Evolutionary conservation across 2,113 vertebrate species (phyloP), one percentile per base, ranked within the genome.

Genomic region (Corvus cornix): DNA sequence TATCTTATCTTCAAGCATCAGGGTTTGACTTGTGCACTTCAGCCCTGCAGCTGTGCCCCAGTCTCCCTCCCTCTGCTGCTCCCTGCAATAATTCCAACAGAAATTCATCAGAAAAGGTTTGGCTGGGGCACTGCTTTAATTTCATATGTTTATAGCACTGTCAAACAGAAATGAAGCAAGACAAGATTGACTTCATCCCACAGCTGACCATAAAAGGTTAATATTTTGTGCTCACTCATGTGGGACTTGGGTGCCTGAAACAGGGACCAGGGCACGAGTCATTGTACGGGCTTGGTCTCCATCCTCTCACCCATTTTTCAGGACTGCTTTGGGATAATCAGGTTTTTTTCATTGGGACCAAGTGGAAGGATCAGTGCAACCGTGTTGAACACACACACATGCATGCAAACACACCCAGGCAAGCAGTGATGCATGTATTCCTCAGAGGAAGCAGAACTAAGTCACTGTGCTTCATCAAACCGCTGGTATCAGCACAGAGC

Each of bases 141-240:
- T 93, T 76, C 30, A 8, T 55, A 4, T 94, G 91, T 92, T 97
- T 97, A 92, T 93, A 94, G 68, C 52, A 35, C 75, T 93, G 92
- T 95, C 93, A 96, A 87, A 92, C 76, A 80, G 83, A 93, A 91
- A 76, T 63, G 78, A 97, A 96, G 66, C 86, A 87, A 94, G 89
- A 74, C 64, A 79, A 91, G 74, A 69, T 72, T n/a, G 67, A 33
- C 90, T 89, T 95, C 91, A 91, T 91, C 87, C 64, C 52, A 49
- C 4, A 75, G 44, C 64, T 94, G 73, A 81, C 96, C 90, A 92
- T 92, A 95, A 95, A 94, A 96, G 89, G 95, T 95, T 97, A 86
- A 94, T 59, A 13, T 89, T 92, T 87, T 41, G 2, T 86, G 52
- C 44, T 74, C 43, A 17, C 26, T 88, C 37, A 6, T 18, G 37